Evolutionary conservation across 1,140 invertebrate species (phyloP).

Genomic region (Neocloeon triangulifer): DNA sequence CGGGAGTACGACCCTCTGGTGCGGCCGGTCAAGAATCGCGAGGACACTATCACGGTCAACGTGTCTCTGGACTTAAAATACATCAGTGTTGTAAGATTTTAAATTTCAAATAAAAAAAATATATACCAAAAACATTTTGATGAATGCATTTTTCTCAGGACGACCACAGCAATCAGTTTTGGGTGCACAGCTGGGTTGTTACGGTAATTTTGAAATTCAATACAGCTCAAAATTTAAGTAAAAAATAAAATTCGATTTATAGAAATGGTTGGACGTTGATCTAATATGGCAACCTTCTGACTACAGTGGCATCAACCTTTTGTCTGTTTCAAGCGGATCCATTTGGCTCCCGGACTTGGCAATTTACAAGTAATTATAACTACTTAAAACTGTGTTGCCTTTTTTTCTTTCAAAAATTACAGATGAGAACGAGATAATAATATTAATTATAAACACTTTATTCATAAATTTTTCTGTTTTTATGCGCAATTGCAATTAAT

Average conservation of each 20-base stretch:
- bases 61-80: too few species aligned
- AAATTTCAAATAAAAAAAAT: conserved; percentile 6
- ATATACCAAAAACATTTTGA: conserved; percentile 6
- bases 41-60: too few species aligned
- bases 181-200: conserved; percentile 11
- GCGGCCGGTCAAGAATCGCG: too few species aligned
- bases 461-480: too few species aligned
- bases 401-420: too few species aligned
- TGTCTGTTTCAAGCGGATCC: conserved; percentile 16
- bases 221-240: conserved; percentile 10
- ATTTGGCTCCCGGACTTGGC: conserved; percentile 24
- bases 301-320: conserved; percentile 15
- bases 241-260: conserved; percentile 13
- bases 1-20: too few species aligned
- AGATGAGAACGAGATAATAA: too few species aligned
- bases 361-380: too few species aligned
- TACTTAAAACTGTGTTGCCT: too few species aligned
- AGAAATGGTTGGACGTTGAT: conserved; percentile 22
- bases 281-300: conserved; percentile 21
- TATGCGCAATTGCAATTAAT: too few species aligned
- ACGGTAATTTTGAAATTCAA: conserved; percentile 8
- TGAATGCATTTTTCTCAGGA: conserved; percentile 3
- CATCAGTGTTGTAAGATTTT: too few species aligned
- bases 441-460: too few species aligned
- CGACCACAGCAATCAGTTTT: conserved; percentile 13